Percentiles rank a stretch among this genome's conserved stretches.
Conservation (phyloP, 2,888 invertebrate genomes). For the Synanthedon vespiformis region DNA sequence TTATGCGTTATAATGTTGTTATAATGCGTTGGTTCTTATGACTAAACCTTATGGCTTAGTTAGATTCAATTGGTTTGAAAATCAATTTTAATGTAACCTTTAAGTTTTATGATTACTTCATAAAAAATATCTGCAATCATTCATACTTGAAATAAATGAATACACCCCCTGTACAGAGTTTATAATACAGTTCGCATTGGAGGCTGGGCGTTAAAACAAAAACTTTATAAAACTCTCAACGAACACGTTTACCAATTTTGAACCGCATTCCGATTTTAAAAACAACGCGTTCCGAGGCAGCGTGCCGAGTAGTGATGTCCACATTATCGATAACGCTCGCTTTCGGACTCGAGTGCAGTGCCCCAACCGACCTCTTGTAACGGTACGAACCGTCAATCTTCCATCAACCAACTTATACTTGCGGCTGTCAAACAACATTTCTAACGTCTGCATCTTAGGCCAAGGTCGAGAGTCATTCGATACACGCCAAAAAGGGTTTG, state of each 20-base stretch:
- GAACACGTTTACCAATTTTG: constrained; percentile 47
- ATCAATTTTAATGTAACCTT: too few species aligned
- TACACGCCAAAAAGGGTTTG: constrained; percentile 18
- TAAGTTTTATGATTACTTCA: too few species aligned
- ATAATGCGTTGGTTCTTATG: too few species aligned
- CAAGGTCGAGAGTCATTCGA: constrained; percentile 14
- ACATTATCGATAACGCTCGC: constrained; percentile 37
- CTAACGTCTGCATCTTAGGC: constrained; percentile 18
- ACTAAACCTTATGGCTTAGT: too few species aligned
- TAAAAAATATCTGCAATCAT: too few species aligned
- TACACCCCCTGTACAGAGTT: too few species aligned
- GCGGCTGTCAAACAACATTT: constrained; percentile 24
- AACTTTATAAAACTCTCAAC: constrained; percentile 26
- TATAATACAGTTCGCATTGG: background rate
- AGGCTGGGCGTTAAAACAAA: constrained; percentile 16
- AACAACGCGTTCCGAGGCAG: constrained; percentile 28
- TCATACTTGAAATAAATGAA: too few species aligned
- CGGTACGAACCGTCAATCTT: constrained; percentile 53
- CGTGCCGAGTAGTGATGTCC: constrained; percentile 42
- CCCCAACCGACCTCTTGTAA: constrained; percentile 41
- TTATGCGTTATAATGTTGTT: too few species aligned
- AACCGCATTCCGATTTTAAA: constrained; percentile 51
- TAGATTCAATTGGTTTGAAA: too few species aligned
- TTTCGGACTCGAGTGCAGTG: constrained; percentile 43
- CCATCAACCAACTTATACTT: constrained; percentile 39